Evolutionary conservation across 2,113 vertebrate species (phyloP), one percentile per base, ranked within the genome.

Genomic region (Chionis minor): DNA sequence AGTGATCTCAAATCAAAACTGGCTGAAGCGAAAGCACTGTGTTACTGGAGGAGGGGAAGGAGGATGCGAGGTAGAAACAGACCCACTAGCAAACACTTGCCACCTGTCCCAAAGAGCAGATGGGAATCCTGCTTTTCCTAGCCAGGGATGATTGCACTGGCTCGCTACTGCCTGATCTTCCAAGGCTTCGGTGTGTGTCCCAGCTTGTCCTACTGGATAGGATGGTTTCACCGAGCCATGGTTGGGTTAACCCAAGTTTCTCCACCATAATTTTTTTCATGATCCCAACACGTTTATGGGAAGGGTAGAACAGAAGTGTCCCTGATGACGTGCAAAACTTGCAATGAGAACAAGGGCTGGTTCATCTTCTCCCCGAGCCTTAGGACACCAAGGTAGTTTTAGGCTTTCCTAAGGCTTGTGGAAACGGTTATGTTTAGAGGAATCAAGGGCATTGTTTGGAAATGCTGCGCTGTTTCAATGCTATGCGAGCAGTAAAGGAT

Each of bases 261-360:
- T 18, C 55, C 78, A 42, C n/a, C 26, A 2, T 38, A 38, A 54
- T 61, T 54, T 23, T 40, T 84, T 89, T 49, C 22, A 3, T 10
- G 2, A 27, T 66, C 28, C 20, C 38, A 79, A 1, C 51, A 58
- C 24, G 14, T 90, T 93, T 75, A 30, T 9, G 22, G 49, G 38
- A 59, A 6, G 26, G 8, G 10, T 22, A 23, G 16, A 11, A 8
- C 14, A 19, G 17, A 62, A 47, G 8, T 4, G 10, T 54, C 71
- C 54, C 23, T 0, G 0, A 4, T 27, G 15, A 44, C 0, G 0
- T 52, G 13, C 30, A 75, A 49, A 86, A 9, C 38, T 22, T 59
- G 12, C 7, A 38, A 2, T 32, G 30, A 45, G 19, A 81, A 28
- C 9, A 14, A 19, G 23, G 55, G 5, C 4, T 2, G 27, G 44